Base-by-base conservation (phyloP, 2,797 vertebrate species). In the Aulostomus chinensis region DNA sequence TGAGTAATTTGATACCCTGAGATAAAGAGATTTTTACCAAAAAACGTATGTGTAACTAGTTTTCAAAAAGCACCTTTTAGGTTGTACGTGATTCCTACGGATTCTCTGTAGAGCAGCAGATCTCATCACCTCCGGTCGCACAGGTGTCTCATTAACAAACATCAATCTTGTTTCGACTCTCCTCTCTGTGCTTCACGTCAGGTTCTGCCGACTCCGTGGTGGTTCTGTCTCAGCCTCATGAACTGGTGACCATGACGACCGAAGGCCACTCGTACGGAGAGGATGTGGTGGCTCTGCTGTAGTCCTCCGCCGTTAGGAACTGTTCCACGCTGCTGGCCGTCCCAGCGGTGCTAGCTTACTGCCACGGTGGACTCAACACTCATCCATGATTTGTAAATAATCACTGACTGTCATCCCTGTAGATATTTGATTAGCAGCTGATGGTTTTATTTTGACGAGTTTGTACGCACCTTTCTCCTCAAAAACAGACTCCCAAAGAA, bases 201-300 rank as follows among this genome's bases (percentile, higher is more conserved):
- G 88, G 84, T 51, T 72, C 92, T 5, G 53, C 86, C 35, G 92
- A 91, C 61, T 87, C 90, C 0, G 91, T 92, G 66, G 89, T 91
- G 2, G 88, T 91, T 55, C 89, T 93, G 33, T 77, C 92, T 12
- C 87, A 83, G 48, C 83, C 90, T n/a, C 89, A 88, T 41, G 89
- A 93, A 14, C 35, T 94, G 77, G 91, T 94, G 64, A 81, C 90
- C 72, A 92, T 93, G 89, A 86, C 92, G 28, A 81, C 85, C 0
- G 86, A 84, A 11, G 86, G 80, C 36, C 90, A 92, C 15, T 35
- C 64, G 4, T 94, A 90, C 11, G 90, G 91, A 26, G 91, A 91
- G 3, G 88, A 92, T 7, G 91, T 92, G 41, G 91, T 90, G 49
- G 75, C 89, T 43, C 76, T 95, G 79, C 88, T 92, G 51, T 90